Conservation (phyloP, 35 echinoderm and acorn worm genomes). For the Apostichopus parvimensis region DNA sequence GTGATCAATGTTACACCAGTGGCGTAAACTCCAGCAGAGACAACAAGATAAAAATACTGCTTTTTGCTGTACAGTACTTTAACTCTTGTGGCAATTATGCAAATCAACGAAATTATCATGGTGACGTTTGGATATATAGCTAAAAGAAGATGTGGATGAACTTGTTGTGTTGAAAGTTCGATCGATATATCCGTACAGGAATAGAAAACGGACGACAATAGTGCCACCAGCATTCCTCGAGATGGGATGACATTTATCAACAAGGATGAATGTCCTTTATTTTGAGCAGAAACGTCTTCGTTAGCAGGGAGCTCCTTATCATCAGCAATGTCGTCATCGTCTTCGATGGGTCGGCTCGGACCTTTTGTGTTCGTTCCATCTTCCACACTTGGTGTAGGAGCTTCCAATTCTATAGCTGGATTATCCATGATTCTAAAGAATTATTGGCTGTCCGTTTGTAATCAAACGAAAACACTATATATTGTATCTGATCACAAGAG, state of each 20-base stretch:
- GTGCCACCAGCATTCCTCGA: constrained; percentile 13
- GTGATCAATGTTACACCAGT: not conserved
- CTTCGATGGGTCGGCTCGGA: no score
- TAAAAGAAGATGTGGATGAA: not conserved
- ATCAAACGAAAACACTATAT: no score
- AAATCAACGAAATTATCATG: not conserved
- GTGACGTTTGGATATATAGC: not conserved
- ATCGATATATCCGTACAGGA: not conserved
- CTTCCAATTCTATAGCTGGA: no score
- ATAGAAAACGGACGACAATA: not conserved
- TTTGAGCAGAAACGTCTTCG: not conserved
- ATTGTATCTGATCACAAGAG: no score
- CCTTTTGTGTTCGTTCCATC: no score
- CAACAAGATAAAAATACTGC: not conserved
- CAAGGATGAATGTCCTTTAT: not conserved
- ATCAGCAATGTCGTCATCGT: not conserved
- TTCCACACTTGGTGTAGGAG: not conserved
- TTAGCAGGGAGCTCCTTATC: not conserved
- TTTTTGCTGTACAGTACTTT: not conserved
- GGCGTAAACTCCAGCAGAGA: not conserved
- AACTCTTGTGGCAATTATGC: not conserved
- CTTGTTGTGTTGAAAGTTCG: constrained; percentile 1
- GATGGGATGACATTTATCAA: not conserved
- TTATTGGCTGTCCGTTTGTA: no score
- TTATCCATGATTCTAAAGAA: no score